Evolutionary conservation across 2,113 vertebrate species (phyloP).

Genomic region (Hyla sarda): DNA sequence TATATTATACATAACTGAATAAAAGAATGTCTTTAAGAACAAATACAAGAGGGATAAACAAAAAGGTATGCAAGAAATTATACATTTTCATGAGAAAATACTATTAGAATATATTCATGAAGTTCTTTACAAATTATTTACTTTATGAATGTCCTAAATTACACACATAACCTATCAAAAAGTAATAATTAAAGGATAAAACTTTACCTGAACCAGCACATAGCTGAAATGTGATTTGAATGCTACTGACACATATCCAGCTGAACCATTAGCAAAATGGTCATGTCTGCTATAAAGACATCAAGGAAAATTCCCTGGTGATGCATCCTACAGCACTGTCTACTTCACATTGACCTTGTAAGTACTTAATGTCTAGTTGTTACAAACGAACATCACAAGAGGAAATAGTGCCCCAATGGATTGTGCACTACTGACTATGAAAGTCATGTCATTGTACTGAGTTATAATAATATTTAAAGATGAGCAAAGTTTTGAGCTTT

Average conservation of each 20-base stretch:
- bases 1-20: neutral
- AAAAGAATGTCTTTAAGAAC: too few relatives aligned
- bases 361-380: neutral
- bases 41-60: too few relatives aligned
- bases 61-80: neutral
- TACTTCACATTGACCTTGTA: slow-evolving; percentile 15
- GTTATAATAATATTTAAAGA: neutral
- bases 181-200: neutral
- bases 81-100: neutral
- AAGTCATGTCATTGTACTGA: neutral
- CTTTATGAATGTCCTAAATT: neutral
- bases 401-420: neutral
- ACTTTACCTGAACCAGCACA: neutral
- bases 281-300: slow-evolving; percentile 15
- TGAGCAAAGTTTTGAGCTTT: too few relatives aligned
- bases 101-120: neutral
- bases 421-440: neutral
- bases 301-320: neutral
- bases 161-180: neutral
- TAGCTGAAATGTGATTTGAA: neutral
- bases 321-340: slow-evolving; percentile 2
- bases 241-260: slow-evolving; percentile 1
- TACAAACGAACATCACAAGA: neutral
- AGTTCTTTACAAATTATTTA: neutral
- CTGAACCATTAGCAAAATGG: slow-evolving; percentile 3